A percentile compares a stretch with the other conserved stretches of the same genome.
These are phyloP conservation scores for Temnopleurus reevesii DNA, from an alignment of 53 echinoderm and acorn worm genomes.

Conservation along the genomic window DNA sequence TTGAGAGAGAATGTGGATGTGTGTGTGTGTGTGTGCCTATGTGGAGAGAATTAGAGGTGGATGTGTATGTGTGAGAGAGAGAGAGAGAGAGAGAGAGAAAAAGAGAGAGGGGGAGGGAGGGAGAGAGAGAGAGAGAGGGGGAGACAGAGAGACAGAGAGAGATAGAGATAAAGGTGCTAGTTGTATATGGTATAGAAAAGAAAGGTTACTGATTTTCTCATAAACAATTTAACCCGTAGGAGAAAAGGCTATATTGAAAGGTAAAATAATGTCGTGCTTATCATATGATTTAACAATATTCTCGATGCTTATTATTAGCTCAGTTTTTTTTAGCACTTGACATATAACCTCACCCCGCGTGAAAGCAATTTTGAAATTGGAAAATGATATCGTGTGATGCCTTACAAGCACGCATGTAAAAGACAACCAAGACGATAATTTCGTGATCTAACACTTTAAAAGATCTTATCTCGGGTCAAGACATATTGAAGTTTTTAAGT, in stretches of 20 bases:
- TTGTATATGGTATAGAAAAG: too few relatives aligned
- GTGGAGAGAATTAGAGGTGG: too few relatives aligned
- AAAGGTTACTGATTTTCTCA: too few relatives aligned
- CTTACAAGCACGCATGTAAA: not conserved
- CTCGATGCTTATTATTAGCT: too few relatives aligned
- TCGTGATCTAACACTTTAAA: not conserved
- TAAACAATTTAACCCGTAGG: too few relatives aligned
- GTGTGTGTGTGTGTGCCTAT: too few relatives aligned
- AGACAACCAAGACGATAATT: not conserved
- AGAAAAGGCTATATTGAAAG: too few relatives aligned
- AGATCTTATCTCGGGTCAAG: not conserved
- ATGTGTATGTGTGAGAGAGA: not conserved
- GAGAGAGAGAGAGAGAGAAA: not conserved
- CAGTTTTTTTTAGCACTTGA: too few relatives aligned
- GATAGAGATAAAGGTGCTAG: too few relatives aligned
- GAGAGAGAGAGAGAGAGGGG: not conserved
- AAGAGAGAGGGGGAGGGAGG: not conserved
- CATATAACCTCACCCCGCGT: not conserved
- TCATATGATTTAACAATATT: too few relatives aligned
- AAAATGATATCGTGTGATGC: not conserved
- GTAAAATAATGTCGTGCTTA: too few relatives aligned
- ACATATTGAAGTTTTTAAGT: not conserved
- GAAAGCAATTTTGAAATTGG: constrained; percentile 2
- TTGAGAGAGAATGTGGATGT: not conserved
- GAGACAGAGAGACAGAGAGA: too few relatives aligned